Evolutionary conservation across 1,140 invertebrate species (phyloP).

Genomic region (Trichonephila inaurata): DNA sequence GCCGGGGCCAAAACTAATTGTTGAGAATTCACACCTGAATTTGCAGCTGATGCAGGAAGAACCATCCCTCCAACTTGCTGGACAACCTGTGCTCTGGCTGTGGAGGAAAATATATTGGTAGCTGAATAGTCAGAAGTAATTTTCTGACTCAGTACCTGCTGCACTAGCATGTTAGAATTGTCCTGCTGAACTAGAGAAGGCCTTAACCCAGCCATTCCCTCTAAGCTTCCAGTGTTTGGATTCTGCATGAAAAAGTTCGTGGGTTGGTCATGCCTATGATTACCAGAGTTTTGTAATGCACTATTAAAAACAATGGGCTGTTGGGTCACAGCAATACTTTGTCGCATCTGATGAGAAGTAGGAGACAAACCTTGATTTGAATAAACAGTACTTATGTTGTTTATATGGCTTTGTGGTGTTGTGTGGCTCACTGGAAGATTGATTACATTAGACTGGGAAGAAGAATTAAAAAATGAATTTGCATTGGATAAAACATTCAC

Average conservation of each 20-base stretch:
- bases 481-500: conserved; percentile 45
- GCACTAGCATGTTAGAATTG: conserved; percentile 69
- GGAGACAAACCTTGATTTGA: conserved; percentile 52
- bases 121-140: conserved; percentile 68
- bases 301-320: conserved; percentile 67
- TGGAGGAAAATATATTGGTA: conserved; percentile 61
- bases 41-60: conserved; percentile 66
- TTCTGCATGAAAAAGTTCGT: conserved; percentile 75
- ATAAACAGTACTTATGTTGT: conserved; percentile 56
- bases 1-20: conserved; percentile 73
- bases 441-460: conserved; percentile 68
- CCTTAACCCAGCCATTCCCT: conserved; percentile 56
- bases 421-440: conserved; percentile 65
- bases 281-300: conserved; percentile 43
- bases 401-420: conserved; percentile 51
- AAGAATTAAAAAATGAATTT: conserved; percentile 49
- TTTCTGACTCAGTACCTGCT: conserved; percentile 75
- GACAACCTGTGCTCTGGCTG: conserved; percentile 71
- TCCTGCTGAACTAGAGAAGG: conserved; percentile 71
- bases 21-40: conserved; percentile 55
- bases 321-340: conserved; percentile 29
- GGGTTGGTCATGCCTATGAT: conserved; percentile 34
- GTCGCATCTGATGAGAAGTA: conserved; percentile 46
- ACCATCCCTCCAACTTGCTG: conserved; percentile 76
- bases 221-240: conserved; percentile 41